phyloP scores from a whole-genome alignment of 2,888 invertebrate genomes.

The Lingula anatina region DNA sequence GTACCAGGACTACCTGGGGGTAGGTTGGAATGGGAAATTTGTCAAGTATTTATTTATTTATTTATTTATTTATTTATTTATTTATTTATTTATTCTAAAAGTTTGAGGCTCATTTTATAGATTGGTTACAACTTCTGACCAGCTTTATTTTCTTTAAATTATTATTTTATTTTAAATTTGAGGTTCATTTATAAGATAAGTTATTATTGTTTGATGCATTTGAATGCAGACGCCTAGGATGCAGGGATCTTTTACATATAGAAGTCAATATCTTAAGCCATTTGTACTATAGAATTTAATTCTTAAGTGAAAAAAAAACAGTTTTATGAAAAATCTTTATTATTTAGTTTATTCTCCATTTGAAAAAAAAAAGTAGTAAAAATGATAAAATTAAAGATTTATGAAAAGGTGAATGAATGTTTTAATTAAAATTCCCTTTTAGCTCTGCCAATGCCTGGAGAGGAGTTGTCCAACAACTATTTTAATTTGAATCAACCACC shows the following conservation, averaged over 20 bases:
- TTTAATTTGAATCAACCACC: slow-evolving; percentile 60
- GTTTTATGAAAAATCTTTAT: neutral
- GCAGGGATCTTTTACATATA: too few species aligned
- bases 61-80: too few species aligned
- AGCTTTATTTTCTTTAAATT: too few species aligned
- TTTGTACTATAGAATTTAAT: neutral
- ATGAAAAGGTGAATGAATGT: neutral
- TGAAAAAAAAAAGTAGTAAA: neutral
- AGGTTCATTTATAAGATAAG: too few species aligned
- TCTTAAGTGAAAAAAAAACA: neutral
- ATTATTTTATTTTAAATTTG: too few species aligned
- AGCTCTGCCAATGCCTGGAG: slow-evolving; percentile 62
- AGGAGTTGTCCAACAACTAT: slow-evolving; percentile 60
- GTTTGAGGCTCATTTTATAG: too few species aligned
- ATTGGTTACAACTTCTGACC: too few species aligned
- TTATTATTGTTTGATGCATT: too few species aligned
- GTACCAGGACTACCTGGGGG: slow-evolving; percentile 72
- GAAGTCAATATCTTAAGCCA: too few species aligned
- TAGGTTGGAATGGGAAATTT: slow-evolving; percentile 13
- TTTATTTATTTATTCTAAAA: too few species aligned
- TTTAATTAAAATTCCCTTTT: slow-evolving; percentile 12
- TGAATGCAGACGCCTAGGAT: too few species aligned
- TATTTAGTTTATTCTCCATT: neutral
- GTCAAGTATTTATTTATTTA: too few species aligned
- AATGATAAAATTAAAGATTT: neutral